Conservation (phyloP, 2,113 vertebrate genomes). For the Ophiodon elongatus region DNA sequence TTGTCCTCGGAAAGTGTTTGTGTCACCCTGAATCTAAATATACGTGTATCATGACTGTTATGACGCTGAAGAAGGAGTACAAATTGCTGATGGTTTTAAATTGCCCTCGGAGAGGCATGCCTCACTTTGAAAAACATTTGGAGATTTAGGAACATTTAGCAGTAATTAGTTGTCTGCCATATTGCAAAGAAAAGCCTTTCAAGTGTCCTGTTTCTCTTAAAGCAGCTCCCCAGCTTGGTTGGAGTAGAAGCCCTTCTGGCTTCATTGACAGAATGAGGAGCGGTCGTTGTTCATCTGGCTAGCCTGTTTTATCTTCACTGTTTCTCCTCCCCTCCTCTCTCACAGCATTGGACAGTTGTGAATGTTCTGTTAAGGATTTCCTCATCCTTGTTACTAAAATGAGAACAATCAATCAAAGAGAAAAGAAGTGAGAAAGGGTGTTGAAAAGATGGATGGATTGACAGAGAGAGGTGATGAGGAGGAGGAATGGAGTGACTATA, state of each 20-base stretch:
- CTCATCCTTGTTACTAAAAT: constrained; percentile 1
- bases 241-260: constrained; percentile 17
- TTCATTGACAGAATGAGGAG: constrained; percentile 22
- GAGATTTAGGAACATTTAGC: constrained; percentile 16
- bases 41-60: not conserved
- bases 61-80: not conserved
- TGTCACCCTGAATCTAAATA: not conserved
- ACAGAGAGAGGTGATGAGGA: not conserved
- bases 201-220: not conserved
- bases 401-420: not conserved
- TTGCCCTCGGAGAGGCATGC: not conserved
- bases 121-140: constrained; percentile 9
- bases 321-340: not conserved
- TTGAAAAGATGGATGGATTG: not conserved
- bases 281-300: constrained; percentile 19
- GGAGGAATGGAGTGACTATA: not conserved
- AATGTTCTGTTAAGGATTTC: not conserved
- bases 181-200: constrained; percentile 19
- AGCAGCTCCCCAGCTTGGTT: constrained; percentile 20
- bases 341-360: not conserved
- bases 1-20: not conserved
- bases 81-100: not conserved
- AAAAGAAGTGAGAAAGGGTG: not conserved
- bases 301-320: not conserved
- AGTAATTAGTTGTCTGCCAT: constrained; percentile 37